Evolutionary conservation across 2,113 vertebrate genomes (phyloP), one percentile per base, ranked within the genome.

Genomic region (Eudyptes chrysolophus): DNA sequence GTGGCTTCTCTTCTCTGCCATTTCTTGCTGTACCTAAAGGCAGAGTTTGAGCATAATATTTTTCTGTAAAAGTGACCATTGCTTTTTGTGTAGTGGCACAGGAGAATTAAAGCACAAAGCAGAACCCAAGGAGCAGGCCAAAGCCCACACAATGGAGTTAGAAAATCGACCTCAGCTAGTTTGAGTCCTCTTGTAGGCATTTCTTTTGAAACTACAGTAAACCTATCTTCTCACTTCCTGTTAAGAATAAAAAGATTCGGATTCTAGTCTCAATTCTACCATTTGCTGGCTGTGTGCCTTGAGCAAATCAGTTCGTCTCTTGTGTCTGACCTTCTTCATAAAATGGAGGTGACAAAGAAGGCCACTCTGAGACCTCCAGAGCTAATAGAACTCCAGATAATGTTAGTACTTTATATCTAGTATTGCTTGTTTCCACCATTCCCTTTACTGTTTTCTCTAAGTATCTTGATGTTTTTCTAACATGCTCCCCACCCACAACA

Each of bases 11-110:
- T 81, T 74, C 64, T 68, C 49, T 82, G 83, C 13, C 7, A 51
- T 92, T 90, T 92, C 78, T 77, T 88, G 79, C 83, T 71, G n/a
- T 61, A 84, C 65, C 86, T 65, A 78, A 91, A 87, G 80, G 72
- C 86, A 95, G 69, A 87, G 72, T 84, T 82, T 79, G 74, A 57
- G 46, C 49, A n/a, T 38, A 75, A 52, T 49, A 51, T 77, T 92
- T 92, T 64, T 48, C 46, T 57, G 49, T 78, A 60, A 55, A 84
- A 92, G 48, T 64, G 68, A 30, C 80, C 77, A 48, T 72, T 90
- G 61, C 22, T 84, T 80, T 54, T 54, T 65, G 46, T 84, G 51
- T 49, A 58, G 52, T 52, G 44, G 57, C 69, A 71, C 27, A 54
- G 44, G 17, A 65, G 48, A 89, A 81, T 66, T 60, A 92, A 80